Evolutionary conservation across 2,888 invertebrate species (phyloP), one percentile per base, ranked within the genome.

Genomic region (Drosophila recens): DNA sequence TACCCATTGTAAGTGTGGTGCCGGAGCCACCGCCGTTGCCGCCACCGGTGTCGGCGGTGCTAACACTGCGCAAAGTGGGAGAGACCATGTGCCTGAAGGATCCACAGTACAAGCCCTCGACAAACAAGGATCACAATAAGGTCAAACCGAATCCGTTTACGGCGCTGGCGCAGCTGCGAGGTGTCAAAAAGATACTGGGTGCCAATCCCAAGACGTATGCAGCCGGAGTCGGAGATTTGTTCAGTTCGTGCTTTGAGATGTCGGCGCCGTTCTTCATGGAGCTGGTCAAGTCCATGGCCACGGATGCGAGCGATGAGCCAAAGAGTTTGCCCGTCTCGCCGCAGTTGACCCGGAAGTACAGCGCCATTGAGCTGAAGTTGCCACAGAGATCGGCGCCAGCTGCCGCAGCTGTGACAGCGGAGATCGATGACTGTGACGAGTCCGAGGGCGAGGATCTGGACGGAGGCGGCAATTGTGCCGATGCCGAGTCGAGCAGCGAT

Each of bases 11-110:
- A 3, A 61, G 64, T 17, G 63, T 80, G 33, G 63, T 80, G 33
- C 89, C 83, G 10, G 89, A 89, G 15, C 81, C 83, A 6, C 89
- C 76, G n/a, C 72, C 77, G 4, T 45, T 73, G 20, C 67, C 75
- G 2, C 87, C 89, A 30, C 89, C 91, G 1, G 82, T 75, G 10
- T 93, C 93, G 64, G 93, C 93, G 65, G 93, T 94, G 72, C 75
- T 94, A 42, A 94, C 94, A 6, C 94, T 95, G 62, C 94, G 95
- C 65, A 95, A 95, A 81, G 95, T 97, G 9, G 97, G 97, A 56
- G 96, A 97, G 93, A 96, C 96, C 71, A 98, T 98, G 96, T 96
- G 97, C 91, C 94, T 96, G 79, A 95, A 96, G 81, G 97, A 97
- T 93, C 95, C 96, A 61, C 96, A 96, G 92, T 97, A 97, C 91